phyloP scores from a whole-genome alignment of 2,113 vertebrate genomes.

The Sturnus vulgaris region DNA sequence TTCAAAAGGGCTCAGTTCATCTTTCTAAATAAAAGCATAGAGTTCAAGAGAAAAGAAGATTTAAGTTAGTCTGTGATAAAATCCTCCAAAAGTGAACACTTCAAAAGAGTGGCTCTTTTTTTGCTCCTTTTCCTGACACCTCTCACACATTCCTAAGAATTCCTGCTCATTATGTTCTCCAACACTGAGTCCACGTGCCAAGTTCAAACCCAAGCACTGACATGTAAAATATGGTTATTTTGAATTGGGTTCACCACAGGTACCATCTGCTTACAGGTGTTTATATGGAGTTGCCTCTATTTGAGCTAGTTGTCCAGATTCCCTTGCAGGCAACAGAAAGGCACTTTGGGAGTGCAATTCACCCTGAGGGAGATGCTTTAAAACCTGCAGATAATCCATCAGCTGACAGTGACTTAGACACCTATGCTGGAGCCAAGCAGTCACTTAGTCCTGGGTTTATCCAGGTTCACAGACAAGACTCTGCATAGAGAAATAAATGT shows the following conservation, averaged over 20 bases:
- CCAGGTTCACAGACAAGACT: not conserved
- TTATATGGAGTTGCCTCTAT: not conserved
- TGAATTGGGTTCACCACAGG: accelerated
- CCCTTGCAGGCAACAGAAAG: not conserved
- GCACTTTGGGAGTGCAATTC: not conserved
- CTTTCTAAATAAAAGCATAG: not conserved
- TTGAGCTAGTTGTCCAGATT: not conserved
- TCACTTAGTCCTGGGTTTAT: not conserved
- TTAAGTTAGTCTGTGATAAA: not conserved
- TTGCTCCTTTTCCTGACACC: not conserved
- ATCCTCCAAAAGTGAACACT: not conserved
- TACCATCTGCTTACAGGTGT: not conserved
- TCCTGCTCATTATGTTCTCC: not conserved
- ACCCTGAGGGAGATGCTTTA: not conserved
- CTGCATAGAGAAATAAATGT: not conserved
- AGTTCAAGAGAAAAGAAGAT: not conserved
- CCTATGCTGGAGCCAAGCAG: not conserved
- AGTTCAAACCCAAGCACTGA: not conserved
- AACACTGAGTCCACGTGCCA: not conserved
- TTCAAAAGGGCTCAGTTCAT: not conserved
- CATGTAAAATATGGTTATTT: not conserved
- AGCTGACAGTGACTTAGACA: not conserved
- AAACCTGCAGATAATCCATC: not conserved
- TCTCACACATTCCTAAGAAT: not conserved
- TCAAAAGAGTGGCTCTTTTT: not conserved